These are phyloP conservation scores for Dendronephthya gigantea DNA, from an alignment of 64 coral and sea anemone genomes.

Conservation along the genomic window DNA sequence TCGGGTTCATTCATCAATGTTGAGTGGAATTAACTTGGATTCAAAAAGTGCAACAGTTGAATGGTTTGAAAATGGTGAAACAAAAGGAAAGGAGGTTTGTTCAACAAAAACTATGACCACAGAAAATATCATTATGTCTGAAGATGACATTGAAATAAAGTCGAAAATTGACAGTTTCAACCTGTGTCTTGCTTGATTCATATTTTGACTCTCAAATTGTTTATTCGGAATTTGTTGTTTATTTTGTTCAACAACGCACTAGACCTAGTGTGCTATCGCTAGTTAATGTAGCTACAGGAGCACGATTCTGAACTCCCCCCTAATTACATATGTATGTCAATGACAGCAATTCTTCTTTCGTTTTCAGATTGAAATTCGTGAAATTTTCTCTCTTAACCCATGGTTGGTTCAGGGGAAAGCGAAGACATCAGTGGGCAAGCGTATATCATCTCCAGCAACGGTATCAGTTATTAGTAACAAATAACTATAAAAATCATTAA, in stretches of 20 bases:
- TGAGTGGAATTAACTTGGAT: conserved; percentile 90
- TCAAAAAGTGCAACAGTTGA: conserved; percentile 95
- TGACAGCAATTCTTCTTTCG: background rate
- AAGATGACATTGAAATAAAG: too few species aligned
- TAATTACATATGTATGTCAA: too few species aligned
- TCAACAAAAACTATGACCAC: background rate
- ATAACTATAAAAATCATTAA: background rate
- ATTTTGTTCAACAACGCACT: too few species aligned
- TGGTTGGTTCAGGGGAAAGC: conserved; percentile 63
- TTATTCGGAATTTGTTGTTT: too few species aligned
- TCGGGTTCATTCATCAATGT: conserved; percentile 81
- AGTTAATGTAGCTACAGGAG: too few species aligned
- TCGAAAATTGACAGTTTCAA: too few species aligned
- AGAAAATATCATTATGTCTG: too few species aligned
- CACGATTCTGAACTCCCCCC: too few species aligned
- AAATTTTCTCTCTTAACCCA: conserved; percentile 79
- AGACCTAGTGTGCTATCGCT: too few species aligned
- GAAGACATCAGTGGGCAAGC: conserved; percentile 50
- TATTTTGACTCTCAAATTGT: too few species aligned
- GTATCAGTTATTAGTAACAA: background rate
- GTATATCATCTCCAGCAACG: conserved; percentile 56
- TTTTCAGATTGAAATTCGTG: conserved; percentile 81
- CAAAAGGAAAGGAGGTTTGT: conserved; percentile 96
- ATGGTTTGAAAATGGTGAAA: conserved; percentile 99
- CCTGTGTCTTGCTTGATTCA: too few species aligned